These are phyloP conservation scores for Rousettus madagascariensis DNA, from an alignment of 2,797 vertebrate genomes.

Conservation along the genomic window DNA sequence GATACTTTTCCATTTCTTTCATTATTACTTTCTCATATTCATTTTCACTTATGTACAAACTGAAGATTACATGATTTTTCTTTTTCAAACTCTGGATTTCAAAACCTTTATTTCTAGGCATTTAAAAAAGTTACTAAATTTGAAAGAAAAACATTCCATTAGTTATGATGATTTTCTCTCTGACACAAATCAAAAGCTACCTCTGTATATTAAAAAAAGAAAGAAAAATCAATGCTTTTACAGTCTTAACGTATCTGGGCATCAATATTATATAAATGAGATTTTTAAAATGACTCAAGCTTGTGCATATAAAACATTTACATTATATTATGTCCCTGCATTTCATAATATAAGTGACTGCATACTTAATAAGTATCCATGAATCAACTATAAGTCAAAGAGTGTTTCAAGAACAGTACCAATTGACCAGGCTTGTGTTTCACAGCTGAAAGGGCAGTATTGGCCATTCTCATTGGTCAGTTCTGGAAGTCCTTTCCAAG, in stretches of 20 bases:
- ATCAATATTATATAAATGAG: background rate
- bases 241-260: background rate
- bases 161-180: conserved; percentile 18
- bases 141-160: conserved; percentile 36
- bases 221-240: background rate
- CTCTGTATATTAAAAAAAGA: background rate
- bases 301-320: conserved; percentile 65
- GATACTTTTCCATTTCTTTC: background rate
- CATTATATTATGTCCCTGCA: conserved; percentile 65
- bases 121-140: conserved; percentile 62
- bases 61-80: background rate
- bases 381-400: conserved; percentile 86
- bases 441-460: conserved; percentile 95
- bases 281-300: conserved; percentile 11
- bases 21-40: conserved; percentile 18
- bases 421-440: conserved; percentile 97
- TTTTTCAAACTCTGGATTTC: conserved; percentile 16
- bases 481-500: conserved; percentile 97
- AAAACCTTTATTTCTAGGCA: background rate
- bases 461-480: conserved; percentile 96
- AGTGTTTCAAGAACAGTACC: conserved; percentile 93
- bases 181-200: conserved; percentile 35
- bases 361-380: conserved; percentile 49
- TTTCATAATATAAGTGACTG: conserved; percentile 60
- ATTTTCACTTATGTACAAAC: background rate